These are phyloP conservation scores for Chiloscyllium plagiosum DNA, from an alignment of 2,113 vertebrate species.

Conservation along the genomic window DNA sequence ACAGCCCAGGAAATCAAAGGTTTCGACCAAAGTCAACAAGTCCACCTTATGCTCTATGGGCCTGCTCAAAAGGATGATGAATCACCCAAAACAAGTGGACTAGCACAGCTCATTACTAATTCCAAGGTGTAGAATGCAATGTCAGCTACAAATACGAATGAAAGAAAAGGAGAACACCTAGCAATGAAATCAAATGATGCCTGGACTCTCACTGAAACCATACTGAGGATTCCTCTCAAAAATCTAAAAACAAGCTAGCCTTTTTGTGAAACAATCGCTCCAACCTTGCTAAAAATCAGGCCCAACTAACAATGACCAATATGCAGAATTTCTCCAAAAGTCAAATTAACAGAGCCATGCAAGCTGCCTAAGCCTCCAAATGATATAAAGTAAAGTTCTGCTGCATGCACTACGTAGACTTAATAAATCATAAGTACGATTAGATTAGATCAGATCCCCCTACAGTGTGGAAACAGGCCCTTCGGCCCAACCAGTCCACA, in stretches of 20 bases:
- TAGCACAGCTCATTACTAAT: background rate
- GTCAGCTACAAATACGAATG: background rate
- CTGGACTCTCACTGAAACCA: background rate
- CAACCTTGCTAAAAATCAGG: background rate
- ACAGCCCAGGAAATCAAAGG: background rate
- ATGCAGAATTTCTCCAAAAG: background rate
- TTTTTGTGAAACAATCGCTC: background rate
- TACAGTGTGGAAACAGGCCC: no score
- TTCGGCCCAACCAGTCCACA: no score
- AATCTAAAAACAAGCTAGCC: background rate
- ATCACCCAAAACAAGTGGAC: background rate
- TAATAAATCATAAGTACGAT: background rate
- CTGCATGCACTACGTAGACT: background rate
- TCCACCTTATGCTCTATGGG: background rate
- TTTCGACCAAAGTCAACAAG: background rate
- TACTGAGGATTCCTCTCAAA: background rate
- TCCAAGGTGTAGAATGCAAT: background rate
- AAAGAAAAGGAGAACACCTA: background rate
- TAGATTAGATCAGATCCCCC: no score
- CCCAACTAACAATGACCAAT: background rate
- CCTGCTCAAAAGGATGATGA: background rate
- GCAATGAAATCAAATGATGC: background rate
- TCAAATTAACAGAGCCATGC: background rate
- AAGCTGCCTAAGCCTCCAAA: background rate
- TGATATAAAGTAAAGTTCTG: background rate